phyloP scores from a whole-genome alignment of 2,888 invertebrate genomes.

The Heliconius ismenius region DNA sequence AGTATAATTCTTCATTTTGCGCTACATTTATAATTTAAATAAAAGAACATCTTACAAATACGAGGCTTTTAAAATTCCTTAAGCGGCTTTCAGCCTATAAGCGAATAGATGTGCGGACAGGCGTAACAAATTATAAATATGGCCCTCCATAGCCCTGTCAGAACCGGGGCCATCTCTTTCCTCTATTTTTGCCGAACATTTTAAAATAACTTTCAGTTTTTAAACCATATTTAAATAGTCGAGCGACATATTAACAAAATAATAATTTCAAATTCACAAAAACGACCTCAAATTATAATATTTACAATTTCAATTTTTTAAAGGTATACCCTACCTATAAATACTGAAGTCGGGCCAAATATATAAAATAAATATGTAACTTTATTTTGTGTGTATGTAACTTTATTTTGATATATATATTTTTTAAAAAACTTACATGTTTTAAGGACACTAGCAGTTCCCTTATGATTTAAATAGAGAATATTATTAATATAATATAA shows the following conservation, averaged over 20 bases:
- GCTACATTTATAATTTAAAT: not conserved
- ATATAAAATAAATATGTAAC: no score
- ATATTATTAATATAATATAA: no score
- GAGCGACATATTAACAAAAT: not conserved
- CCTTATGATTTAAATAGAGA: no score
- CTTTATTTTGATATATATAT: no score
- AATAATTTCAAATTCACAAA: not conserved
- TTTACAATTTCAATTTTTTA: not conserved
- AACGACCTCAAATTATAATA: not conserved
- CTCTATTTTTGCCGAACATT: slow-evolving; percentile 26
- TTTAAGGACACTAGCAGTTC: no score
- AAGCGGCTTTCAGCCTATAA: slow-evolving; percentile 33
- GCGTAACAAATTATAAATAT: slow-evolving; percentile 34
- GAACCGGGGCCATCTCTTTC: slow-evolving; percentile 21
- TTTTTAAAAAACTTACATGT: no score
- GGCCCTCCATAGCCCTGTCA: slow-evolving; percentile 29
- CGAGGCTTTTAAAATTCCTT: slow-evolving; percentile 25
- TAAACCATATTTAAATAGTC: not conserved
- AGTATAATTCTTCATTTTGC: not conserved
- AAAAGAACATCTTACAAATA: slow-evolving; percentile 15
- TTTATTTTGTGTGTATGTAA: no score
- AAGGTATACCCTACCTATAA: no score
- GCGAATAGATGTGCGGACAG: slow-evolving; percentile 33
- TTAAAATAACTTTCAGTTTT: slow-evolving; percentile 20
- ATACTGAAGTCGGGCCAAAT: no score